Conservation (phyloP, 2,113 vertebrate genomes). For the Speoplatyrhinus poulsoni region DNA sequence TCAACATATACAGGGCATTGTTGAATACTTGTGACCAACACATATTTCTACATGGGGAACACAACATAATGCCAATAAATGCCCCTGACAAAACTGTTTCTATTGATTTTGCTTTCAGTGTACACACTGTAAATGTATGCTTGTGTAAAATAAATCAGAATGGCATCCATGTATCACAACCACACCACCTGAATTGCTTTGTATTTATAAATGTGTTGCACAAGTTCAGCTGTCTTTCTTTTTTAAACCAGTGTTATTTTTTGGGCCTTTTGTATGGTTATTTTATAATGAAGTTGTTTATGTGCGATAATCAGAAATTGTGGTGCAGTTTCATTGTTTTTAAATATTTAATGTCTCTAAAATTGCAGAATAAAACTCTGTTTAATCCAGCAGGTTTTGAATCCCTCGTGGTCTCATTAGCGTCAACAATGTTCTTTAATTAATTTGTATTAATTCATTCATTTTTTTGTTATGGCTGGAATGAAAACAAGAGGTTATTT, state of each 20-base stretch:
- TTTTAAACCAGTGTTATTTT: slow-evolving; percentile 81
- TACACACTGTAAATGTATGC: slow-evolving; percentile 78
- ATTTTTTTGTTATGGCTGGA: background rate
- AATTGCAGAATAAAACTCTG: slow-evolving; percentile 88
- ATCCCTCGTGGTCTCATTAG: background rate
- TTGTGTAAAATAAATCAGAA: slow-evolving; percentile 74
- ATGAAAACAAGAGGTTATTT: background rate
- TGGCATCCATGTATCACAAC: slow-evolving; percentile 82
- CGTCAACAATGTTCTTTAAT: background rate
- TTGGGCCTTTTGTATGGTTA: slow-evolving; percentile 89
- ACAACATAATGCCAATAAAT: too few relatives aligned
- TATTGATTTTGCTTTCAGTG: slow-evolving; percentile 81
- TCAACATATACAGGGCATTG: too few relatives aligned
- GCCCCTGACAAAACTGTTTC: slow-evolving; percentile 15
- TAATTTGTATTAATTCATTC: background rate
- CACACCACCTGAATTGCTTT: slow-evolving; percentile 84
- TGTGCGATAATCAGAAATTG: slow-evolving; percentile 91
- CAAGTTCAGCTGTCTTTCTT: slow-evolving; percentile 75
- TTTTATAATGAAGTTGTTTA: slow-evolving; percentile 86
- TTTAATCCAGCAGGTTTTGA: slow-evolving; percentile 75
- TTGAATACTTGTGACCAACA: too few relatives aligned
- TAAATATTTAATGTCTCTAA: slow-evolving; percentile 91
- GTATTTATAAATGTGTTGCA: slow-evolving; percentile 86
- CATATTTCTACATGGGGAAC: too few relatives aligned
- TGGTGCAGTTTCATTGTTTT: slow-evolving; percentile 93